Conservation (phyloP, 2,113 vertebrate species). For the Myiozetetes cayanensis region DNA sequence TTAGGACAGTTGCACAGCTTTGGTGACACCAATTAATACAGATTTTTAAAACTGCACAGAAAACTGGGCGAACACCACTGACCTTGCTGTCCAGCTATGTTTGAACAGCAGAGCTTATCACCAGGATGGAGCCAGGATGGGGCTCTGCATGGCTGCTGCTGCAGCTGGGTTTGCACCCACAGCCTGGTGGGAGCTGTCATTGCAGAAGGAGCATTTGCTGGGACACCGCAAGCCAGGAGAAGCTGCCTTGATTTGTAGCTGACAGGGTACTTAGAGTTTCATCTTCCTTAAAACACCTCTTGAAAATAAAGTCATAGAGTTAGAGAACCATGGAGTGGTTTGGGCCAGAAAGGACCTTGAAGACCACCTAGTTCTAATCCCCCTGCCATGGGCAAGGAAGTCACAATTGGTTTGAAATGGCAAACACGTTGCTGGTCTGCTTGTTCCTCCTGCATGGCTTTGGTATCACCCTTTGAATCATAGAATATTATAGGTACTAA, state of each 20-base stretch:
- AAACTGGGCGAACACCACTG: not conserved
- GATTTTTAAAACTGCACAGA: not conserved
- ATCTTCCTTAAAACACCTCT: not conserved
- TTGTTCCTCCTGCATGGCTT: not conserved
- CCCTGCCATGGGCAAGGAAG: not conserved
- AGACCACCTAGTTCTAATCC: not conserved
- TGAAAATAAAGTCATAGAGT: not conserved
- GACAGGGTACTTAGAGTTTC: not conserved
- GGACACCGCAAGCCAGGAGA: not conserved
- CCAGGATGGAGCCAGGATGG: accelerated
- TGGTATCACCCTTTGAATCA: not conserved
- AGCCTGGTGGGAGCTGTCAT: accelerated
- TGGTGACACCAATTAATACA: not conserved
- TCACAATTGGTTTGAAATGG: not conserved
- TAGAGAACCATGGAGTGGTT: not conserved
- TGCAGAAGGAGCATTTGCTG: not conserved
- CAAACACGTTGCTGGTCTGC: not conserved
- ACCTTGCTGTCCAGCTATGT: not conserved
- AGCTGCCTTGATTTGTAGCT: not conserved
- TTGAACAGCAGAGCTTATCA: not conserved
- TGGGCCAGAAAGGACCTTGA: not conserved
- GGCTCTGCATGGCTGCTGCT: not conserved
- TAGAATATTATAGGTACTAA: not conserved
- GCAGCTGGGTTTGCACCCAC: not conserved
- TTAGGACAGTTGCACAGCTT: not conserved